phyloP scores from a whole-genome alignment of 2,797 vertebrate genomes.

The Cuculus canorus region DNA sequence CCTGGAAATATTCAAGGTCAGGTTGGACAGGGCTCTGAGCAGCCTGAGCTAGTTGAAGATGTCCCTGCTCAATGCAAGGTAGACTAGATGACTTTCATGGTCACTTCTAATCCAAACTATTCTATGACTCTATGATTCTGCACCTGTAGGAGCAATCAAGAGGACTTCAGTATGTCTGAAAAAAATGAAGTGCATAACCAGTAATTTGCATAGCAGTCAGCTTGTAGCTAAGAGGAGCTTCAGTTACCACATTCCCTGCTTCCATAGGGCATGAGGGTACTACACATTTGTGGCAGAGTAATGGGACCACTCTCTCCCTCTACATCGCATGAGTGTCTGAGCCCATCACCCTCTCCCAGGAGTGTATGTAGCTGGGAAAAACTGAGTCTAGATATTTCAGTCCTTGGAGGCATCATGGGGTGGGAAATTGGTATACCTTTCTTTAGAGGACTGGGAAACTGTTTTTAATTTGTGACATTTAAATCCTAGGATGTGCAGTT shows the following conservation, averaged over 20 bases:
- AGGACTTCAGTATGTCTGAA: background rate
- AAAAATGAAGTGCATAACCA: background rate
- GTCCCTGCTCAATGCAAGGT: too few relatives aligned
- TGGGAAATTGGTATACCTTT: background rate
- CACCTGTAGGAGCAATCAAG: background rate
- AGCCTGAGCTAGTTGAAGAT: too few relatives aligned
- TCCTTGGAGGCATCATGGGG: background rate
- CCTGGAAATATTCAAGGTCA: too few relatives aligned
- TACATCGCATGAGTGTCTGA: background rate
- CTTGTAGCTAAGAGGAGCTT: background rate
- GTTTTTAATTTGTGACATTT: background rate
- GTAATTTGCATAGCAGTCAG: background rate
- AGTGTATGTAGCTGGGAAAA: background rate
- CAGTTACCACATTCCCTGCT: background rate
- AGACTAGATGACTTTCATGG: too few relatives aligned
- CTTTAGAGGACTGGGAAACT: background rate
- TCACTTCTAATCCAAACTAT: too few relatives aligned
- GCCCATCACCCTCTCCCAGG: background rate
- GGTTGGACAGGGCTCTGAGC: too few relatives aligned
- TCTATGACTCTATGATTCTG: too few relatives aligned
- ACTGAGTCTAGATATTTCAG: background rate
- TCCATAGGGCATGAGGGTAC: background rate
- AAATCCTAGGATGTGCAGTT: background rate
- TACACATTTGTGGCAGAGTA: slow-evolving; percentile 23
- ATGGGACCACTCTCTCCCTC: background rate